Conservation (phyloP, 2,113 vertebrate species). For the Micronycteris hirsuta region DNA sequence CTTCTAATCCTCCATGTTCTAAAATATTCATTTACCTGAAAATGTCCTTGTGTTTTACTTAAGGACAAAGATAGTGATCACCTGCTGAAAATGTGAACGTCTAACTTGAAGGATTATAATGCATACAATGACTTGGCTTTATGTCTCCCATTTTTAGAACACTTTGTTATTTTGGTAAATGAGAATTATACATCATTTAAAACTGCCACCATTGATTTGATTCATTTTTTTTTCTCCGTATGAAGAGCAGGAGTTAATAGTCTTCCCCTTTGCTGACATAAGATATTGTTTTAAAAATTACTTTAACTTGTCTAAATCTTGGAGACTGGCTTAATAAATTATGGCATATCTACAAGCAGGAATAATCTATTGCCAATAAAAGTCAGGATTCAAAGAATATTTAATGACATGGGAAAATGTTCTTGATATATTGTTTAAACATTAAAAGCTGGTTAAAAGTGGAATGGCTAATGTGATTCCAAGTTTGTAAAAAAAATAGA, state of each 20-base stretch:
- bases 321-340: conserved; percentile 45
- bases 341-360: conserved; percentile 20
- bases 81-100: not conserved
- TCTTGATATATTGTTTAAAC: not conserved
- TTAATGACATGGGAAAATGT: conserved; percentile 30
- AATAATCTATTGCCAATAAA: conserved; percentile 43
- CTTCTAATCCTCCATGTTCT: not conserved
- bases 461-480: not conserved
- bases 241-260: conserved; percentile 30
- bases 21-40: not conserved
- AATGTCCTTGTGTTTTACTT: conserved; percentile 40
- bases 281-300: conserved; percentile 52
- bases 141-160: not conserved
- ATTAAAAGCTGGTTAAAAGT: conserved; percentile 23
- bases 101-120: conserved; percentile 27
- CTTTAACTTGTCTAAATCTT: conserved; percentile 46
- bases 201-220: conserved; percentile 11
- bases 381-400: conserved; percentile 19
- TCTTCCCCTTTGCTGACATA: conserved; percentile 12
- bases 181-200: conserved; percentile 41
- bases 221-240: not conserved
- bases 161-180: conserved; percentile 45
- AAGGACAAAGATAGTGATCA: conserved; percentile 17
- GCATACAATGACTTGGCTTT: not conserved
- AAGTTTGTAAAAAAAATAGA: not conserved